These are phyloP conservation scores for Buphagus erythrorhynchus DNA, from an alignment of 2,797 vertebrate species.

Conservation along the genomic window DNA sequence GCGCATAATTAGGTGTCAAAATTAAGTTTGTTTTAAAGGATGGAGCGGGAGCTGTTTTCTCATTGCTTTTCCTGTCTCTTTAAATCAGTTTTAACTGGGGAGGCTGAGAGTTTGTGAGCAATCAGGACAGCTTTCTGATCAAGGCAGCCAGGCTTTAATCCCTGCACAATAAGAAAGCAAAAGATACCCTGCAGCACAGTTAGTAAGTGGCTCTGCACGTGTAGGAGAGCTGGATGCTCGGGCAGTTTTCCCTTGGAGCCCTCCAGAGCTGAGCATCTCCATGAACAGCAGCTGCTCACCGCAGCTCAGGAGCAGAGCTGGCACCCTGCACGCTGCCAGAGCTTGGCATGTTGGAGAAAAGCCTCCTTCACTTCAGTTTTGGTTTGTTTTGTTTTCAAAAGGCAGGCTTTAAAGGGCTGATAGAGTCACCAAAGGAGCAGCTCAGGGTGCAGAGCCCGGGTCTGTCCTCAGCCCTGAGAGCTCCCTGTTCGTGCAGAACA, in stretches of 20 bases:
- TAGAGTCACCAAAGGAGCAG: background rate
- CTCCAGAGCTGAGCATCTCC: background rate
- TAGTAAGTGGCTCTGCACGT: background rate
- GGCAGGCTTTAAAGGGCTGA: background rate
- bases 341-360: fast-evolving
- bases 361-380: background rate
- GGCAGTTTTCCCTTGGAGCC: background rate
- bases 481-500: background rate
- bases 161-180: background rate
- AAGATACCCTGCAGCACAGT: background rate
- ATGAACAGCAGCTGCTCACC: background rate
- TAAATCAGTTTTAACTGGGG: background rate
- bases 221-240: background rate
- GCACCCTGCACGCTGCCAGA: background rate
- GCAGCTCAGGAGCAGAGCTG: background rate
- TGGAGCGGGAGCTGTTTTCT: background rate
- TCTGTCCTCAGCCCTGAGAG: fast-evolving
- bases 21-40: background rate
- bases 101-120: background rate
- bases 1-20: background rate
- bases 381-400: background rate
- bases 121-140: background rate
- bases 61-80: background rate
- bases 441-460: background rate
- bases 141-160: constrained; percentile 21